Conservation (phyloP, 92 coral and sea anemone genomes). For the Nematostella vectensis region DNA sequence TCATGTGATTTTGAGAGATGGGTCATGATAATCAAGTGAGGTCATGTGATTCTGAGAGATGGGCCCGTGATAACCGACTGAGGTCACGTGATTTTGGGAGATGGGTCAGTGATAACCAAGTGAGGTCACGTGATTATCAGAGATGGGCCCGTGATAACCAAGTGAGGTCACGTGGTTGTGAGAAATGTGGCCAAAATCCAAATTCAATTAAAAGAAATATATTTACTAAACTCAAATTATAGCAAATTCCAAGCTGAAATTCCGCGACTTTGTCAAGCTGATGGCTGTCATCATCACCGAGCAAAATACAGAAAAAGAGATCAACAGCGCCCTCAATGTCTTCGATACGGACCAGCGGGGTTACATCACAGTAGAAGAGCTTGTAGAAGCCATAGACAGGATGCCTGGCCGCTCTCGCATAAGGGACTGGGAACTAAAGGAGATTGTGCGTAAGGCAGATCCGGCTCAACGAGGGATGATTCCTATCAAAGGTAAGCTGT, state of each 20-base stretch:
- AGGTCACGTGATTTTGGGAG: no score
- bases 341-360: conserved; percentile 72
- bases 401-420: conserved; percentile 61
- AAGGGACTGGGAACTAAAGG: conserved; percentile 44
- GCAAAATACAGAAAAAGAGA: conserved; percentile 26
- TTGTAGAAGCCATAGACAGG: conserved; percentile 43
- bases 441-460: conserved; percentile 45
- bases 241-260: conserved; percentile 36
- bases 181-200: conserved; percentile 1
- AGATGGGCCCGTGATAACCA: not conserved
- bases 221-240: no score
- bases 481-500: conserved; percentile 34
- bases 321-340: conserved; percentile 45
- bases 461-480: conserved; percentile 51
- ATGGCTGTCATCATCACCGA: conserved; percentile 49
- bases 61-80: no score
- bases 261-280: conserved; percentile 42
- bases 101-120: no score
- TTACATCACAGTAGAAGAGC: conserved; percentile 50
- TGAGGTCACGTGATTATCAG: no score
- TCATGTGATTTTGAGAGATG: no score
- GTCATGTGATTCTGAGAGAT: no score
- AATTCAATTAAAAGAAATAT: no score
- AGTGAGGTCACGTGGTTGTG: not conserved
- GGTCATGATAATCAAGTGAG: no score